phyloP scores from a whole-genome alignment of 2,888 invertebrate genomes.

The Tetranychus piercei region DNA sequence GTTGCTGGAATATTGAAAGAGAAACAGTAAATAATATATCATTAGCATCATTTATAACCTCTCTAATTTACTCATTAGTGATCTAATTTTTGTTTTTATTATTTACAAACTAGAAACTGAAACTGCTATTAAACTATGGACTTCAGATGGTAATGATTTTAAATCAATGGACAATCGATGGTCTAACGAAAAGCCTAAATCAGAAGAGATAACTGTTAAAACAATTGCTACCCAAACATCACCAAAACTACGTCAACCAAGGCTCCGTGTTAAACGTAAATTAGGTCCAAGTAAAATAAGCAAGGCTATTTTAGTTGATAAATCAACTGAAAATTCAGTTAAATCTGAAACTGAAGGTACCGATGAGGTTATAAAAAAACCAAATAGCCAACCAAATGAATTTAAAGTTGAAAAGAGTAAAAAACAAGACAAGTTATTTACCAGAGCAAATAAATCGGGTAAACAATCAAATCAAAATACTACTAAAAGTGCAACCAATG shows the following conservation, averaged over 20 bases:
- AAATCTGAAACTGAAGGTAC: too few species aligned
- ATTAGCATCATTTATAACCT: too few species aligned
- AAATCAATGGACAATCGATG: background rate
- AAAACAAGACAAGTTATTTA: background rate
- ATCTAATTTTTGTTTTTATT: too few species aligned
- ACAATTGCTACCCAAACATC: background rate
- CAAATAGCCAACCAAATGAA: too few species aligned
- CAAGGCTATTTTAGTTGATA: background rate
- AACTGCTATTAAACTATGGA: too few species aligned
- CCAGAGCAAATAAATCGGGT: background rate
- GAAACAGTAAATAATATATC: too few species aligned
- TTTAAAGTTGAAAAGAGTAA: background rate
- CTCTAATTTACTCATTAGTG: too few species aligned
- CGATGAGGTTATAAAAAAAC: too few species aligned
- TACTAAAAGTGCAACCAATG: background rate
- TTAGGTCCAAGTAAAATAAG: background rate
- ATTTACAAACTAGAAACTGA: too few species aligned
- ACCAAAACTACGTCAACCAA: background rate
- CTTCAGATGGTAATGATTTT: too few species aligned
- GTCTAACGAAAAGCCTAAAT: background rate
- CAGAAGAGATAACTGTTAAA: background rate
- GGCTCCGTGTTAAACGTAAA: background rate
- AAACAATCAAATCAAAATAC: background rate
- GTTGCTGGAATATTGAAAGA: too few species aligned
- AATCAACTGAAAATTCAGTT: too few species aligned